phyloP scores from a whole-genome alignment of 1,140 invertebrate species.

The Panulirus ornatus region DNA sequence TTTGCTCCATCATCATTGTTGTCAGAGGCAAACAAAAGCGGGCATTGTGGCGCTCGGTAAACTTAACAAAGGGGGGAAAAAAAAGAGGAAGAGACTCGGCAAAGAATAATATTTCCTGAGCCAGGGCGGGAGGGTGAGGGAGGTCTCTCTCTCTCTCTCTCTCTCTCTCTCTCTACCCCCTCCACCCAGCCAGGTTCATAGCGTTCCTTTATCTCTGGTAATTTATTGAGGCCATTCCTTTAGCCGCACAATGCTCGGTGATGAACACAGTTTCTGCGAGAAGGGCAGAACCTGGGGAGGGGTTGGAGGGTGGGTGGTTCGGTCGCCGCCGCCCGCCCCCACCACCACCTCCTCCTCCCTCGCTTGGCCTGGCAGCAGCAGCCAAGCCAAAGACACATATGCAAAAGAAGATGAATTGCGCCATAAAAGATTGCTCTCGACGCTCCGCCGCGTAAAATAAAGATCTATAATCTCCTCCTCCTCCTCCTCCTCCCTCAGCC shows the following conservation, averaged over 20 bases:
- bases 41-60: neutral
- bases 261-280: constrained; percentile 36
- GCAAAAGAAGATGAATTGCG: neutral
- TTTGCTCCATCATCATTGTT: neutral
- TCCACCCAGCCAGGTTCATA: constrained; percentile 21
- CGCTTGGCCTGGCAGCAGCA: too few species aligned
- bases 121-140: neutral
- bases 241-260: constrained; percentile 26
- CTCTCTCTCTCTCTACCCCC: too few species aligned
- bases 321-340: too few species aligned
- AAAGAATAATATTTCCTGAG: constrained; percentile 30
- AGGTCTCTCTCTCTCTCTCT: neutral
- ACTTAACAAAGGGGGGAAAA: constrained; percentile 14
- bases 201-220: constrained; percentile 46
- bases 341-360: too few species aligned
- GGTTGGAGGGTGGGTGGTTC: too few species aligned
- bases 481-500: too few species aligned
- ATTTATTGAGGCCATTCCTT: constrained; percentile 35
- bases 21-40: constrained; percentile 23
- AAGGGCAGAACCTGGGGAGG: neutral
- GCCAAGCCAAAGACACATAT: neutral
- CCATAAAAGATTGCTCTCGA: too few species aligned
- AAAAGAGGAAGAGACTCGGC: neutral
- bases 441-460: too few species aligned
- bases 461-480: too few species aligned